These are phyloP conservation scores for Gymnodraco acuticeps DNA, from an alignment of 2,797 vertebrate genomes.

Conservation along the genomic window DNA sequence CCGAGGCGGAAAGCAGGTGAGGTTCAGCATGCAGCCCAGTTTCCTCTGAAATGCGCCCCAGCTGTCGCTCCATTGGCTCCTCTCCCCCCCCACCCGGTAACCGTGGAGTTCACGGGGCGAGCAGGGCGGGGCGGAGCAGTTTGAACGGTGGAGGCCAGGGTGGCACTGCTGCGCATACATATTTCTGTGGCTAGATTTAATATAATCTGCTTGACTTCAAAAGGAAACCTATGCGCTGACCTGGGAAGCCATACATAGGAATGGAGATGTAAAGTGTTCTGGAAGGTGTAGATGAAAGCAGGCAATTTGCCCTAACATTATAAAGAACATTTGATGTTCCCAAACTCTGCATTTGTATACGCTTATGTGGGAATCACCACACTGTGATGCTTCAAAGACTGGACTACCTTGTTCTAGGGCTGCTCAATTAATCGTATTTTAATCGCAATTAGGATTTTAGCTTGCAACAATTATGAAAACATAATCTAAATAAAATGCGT, in stretches of 20 bases:
- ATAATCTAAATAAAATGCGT: no score
- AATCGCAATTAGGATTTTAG: no score
- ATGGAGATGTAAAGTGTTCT: slow-evolving; percentile 52
- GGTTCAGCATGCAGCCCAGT: slow-evolving; percentile 49
- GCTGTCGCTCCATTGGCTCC: slow-evolving; percentile 33
- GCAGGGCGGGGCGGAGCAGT: slow-evolving; percentile 36
- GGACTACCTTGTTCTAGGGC: slow-evolving; percentile 1
- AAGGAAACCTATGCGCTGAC: slow-evolving; percentile 48
- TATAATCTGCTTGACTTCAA: slow-evolving; percentile 51
- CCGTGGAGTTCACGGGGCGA: slow-evolving; percentile 49
- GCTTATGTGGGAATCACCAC: not conserved
- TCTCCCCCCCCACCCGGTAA: slow-evolving; percentile 26
- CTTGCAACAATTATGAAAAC: no score
- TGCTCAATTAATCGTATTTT: no score
- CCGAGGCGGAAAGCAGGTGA: slow-evolving; percentile 63
- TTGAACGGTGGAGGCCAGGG: slow-evolving; percentile 16
- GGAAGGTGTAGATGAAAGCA: slow-evolving; percentile 43
- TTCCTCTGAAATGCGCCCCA: slow-evolving; percentile 52
- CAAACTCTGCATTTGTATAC: not conserved
- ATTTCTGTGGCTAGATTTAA: slow-evolving; percentile 32
- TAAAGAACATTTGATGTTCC: slow-evolving; percentile 3
- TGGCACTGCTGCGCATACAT: slow-evolving; percentile 23
- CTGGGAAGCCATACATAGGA: slow-evolving; percentile 54
- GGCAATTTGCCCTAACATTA: slow-evolving; percentile 29
- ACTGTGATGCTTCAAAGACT: not conserved